These are phyloP conservation scores for Thalassarche chlororhynchos DNA, from an alignment of 2,113 vertebrate genomes.

Conservation along the genomic window DNA sequence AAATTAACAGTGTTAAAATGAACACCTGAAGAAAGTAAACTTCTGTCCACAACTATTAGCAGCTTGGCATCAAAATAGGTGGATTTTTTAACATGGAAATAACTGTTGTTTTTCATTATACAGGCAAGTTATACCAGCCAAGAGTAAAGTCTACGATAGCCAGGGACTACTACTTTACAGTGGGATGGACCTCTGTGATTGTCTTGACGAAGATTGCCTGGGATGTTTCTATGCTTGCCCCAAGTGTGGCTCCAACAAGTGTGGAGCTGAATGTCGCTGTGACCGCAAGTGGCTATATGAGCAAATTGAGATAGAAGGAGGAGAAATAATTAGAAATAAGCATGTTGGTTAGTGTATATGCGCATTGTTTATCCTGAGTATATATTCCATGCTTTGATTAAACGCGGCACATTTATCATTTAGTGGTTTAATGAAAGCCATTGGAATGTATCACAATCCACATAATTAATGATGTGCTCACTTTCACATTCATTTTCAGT, in stretches of 20 bases:
- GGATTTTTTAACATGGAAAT: neutral
- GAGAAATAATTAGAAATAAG: constrained; percentile 94
- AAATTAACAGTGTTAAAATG: neutral
- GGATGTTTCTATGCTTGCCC: constrained; percentile 96
- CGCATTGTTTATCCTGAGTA: neutral
- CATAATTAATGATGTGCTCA: neutral
- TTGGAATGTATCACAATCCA: neutral
- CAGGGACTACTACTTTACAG: constrained; percentile 89
- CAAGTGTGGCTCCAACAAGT: constrained; percentile 90
- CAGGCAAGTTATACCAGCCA: constrained; percentile 85
- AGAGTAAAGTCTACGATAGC: constrained; percentile 92
- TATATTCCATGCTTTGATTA: neutral
- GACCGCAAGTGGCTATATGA: constrained; percentile 98
- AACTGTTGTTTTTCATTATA: neutral
- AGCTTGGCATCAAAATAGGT: neutral
- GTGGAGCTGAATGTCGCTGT: constrained; percentile 92
- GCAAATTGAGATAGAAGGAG: constrained; percentile 96
- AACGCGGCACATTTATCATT: neutral
- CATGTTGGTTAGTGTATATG: constrained; percentile 72
- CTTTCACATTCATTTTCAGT: neutral
- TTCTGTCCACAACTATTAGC: neutral
- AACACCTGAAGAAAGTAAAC: neutral
- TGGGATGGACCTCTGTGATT: constrained; percentile 93
- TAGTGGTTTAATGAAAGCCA: neutral
- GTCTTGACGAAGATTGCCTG: constrained; percentile 92